Evolutionary conservation across 1,140 invertebrate genomes (phyloP).

Genomic region (Cylas formicarius): DNA sequence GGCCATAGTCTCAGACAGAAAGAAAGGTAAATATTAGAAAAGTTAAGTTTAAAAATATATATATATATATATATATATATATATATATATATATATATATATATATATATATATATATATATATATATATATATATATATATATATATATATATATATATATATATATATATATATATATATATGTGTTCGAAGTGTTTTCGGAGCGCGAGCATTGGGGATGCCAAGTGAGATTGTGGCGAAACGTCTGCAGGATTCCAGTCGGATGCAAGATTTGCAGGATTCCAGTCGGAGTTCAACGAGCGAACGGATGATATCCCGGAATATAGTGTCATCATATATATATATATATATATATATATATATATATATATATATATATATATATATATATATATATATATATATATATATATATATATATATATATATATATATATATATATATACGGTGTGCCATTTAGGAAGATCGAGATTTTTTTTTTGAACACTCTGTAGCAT

Average conservation of each 20-base stretch:
- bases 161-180: slow-evolving; percentile 6
- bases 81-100: slow-evolving; percentile 5
- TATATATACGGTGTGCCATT: too few relatives aligned
- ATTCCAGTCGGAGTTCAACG: too few relatives aligned
- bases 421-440: slow-evolving; percentile 6
- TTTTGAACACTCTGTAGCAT: too few relatives aligned
- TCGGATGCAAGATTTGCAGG: too few relatives aligned
- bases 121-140: slow-evolving; percentile 7
- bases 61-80: slow-evolving; percentile 7
- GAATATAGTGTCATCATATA: too few relatives aligned
- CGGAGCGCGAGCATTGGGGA: too few relatives aligned
- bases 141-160: slow-evolving; percentile 6
- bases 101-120: slow-evolving; percentile 5
- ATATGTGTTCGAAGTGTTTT: slow-evolving; percentile 1
- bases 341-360: slow-evolving; percentile 10
- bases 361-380: slow-evolving; percentile 9
- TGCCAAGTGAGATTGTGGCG: too few relatives aligned
- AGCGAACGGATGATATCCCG: too few relatives aligned
- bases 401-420: slow-evolving; percentile 9
- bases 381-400: slow-evolving; percentile 10
- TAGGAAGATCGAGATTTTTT: too few relatives aligned
- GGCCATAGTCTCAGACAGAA: neutral
- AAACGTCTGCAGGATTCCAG: too few relatives aligned
- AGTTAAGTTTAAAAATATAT: slow-evolving; percentile 1
- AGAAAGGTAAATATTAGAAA: neutral